phyloP scores from a whole-genome alignment of 2,797 vertebrate species.

The Anabas testudineus region DNA sequence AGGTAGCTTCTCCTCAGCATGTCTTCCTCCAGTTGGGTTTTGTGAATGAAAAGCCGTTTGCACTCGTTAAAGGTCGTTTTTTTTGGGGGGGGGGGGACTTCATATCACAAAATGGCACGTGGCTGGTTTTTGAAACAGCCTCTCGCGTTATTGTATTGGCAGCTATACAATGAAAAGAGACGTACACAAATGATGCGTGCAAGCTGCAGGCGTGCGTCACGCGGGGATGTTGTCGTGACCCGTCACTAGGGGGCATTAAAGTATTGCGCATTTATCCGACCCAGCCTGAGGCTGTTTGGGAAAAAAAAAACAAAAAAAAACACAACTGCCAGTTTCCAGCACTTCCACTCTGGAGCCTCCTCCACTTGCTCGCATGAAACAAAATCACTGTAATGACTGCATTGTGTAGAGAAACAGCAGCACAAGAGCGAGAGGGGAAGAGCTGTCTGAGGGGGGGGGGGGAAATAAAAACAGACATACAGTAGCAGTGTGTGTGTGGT shows the following conservation, averaged over 20 bases:
- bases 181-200: background rate
- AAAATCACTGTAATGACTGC: slow-evolving; percentile 60
- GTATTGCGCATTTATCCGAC: slow-evolving; percentile 32
- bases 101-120: background rate
- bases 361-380: slow-evolving; percentile 58
- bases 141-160: background rate
- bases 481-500: background rate
- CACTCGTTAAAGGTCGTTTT: slow-evolving; percentile 1
- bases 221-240: background rate
- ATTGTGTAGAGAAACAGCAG: slow-evolving; percentile 37
- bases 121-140: background rate
- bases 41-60: background rate
- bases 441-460: slow-evolving; percentile 28
- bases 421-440: slow-evolving; percentile 32
- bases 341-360: slow-evolving; percentile 58
- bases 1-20: slow-evolving; percentile 17
- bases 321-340: slow-evolving; percentile 51
- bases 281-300: slow-evolving; percentile 33
- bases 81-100: no score
- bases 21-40: slow-evolving; percentile 29
- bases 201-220: background rate
- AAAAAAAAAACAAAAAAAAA: no score
- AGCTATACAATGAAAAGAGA: no score
- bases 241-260: slow-evolving; percentile 76
- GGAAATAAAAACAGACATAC: slow-evolving; percentile 1